Evolutionary conservation across 2,797 vertebrate genomes (phyloP).

Genomic region (Petrocephalus sullivani): DNA sequence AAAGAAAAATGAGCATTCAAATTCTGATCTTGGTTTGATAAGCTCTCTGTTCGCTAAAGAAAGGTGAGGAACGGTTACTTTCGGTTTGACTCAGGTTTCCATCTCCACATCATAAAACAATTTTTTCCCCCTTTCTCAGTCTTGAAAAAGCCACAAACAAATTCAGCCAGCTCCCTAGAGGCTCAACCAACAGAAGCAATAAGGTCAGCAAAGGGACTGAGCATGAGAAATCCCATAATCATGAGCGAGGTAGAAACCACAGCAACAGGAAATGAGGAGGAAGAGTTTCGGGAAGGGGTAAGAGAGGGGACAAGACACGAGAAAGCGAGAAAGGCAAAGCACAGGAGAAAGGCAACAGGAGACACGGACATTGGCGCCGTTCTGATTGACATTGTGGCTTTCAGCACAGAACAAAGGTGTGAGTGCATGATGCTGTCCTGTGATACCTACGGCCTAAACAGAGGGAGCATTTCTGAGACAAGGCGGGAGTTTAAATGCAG

Average conservation of each 20-base stretch:
- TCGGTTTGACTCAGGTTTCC: not conserved
- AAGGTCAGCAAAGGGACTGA: not conserved
- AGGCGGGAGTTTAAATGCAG: not conserved
- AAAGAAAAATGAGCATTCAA: not conserved
- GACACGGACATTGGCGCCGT: not conserved
- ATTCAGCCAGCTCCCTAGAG: not conserved
- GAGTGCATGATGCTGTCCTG: not conserved
- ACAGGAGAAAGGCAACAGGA: not conserved
- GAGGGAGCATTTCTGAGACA: not conserved
- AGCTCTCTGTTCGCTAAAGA: not conserved
- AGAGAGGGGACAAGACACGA: not conserved
- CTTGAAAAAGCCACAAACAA: not conserved
- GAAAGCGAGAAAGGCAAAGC: not conserved
- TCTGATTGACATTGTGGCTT: not conserved
- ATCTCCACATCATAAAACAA: not conserved
- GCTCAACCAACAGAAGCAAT: not conserved
- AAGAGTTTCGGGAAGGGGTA: not conserved
- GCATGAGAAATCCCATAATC: not conserved
- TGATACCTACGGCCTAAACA: not conserved
- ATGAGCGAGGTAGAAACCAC: not conserved
- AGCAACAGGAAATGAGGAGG: not conserved
- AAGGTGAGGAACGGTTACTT: not conserved
- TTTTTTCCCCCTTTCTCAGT: not conserved
- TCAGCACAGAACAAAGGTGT: not conserved
- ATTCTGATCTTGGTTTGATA: not conserved